Conservation (phyloP, 2,797 vertebrate genomes). For the Psittacula derbiana region DNA sequence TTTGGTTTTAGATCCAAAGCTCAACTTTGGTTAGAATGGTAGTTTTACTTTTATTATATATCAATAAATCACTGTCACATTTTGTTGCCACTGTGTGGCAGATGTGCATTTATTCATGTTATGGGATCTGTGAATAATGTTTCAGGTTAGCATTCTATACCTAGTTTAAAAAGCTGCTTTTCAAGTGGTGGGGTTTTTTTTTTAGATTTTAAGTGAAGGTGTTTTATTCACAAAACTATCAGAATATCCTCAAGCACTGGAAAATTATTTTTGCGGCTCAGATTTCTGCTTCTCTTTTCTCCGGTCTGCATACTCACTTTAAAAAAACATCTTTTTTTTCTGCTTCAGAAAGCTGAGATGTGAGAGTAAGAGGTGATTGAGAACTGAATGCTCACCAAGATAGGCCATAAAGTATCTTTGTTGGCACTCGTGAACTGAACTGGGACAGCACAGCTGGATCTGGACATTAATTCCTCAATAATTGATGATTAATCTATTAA, state of each 20-base stretch:
- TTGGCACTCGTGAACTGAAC: constrained; percentile 65
- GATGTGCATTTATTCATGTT: neutral
- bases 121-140: neutral
- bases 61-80: neutral
- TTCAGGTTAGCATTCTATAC: neutral
- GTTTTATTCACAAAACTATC: neutral
- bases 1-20: neutral
- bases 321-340: neutral
- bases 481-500: constrained; percentile 81
- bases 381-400: neutral
- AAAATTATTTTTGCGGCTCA: neutral
- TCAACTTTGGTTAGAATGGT: neutral
- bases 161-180: neutral
- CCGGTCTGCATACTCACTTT: neutral
- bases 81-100: neutral
- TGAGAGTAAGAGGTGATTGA: constrained; percentile 9
- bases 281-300: neutral
- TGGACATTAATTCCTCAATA: constrained; percentile 81
- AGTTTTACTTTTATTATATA: neutral
- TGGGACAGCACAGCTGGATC: constrained; percentile 80
- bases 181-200: neutral
- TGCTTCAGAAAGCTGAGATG: constrained; percentile 27
- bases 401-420: constrained; percentile 49
- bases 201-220: neutral
- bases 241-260: neutral